A percentile compares a stretch with the other conserved stretches of the same genome.
These are phyloP conservation scores for Ophion ventricosus DNA, from an alignment of 2,888 invertebrate genomes.

Conservation along the genomic window DNA sequence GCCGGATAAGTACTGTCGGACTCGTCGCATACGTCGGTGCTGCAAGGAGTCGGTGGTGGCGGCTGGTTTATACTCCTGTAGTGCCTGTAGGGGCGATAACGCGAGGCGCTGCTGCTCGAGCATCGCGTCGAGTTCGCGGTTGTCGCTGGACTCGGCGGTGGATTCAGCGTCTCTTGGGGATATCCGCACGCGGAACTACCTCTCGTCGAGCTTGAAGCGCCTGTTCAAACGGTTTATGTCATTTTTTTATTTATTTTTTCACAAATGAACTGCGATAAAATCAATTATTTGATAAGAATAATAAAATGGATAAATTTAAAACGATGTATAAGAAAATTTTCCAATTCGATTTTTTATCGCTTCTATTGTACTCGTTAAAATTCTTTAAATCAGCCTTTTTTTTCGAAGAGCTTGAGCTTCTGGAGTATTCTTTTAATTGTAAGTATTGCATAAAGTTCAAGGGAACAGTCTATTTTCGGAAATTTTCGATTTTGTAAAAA, in stretches of 20 bases:
- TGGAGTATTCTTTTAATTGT: no score
- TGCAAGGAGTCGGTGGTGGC: conserved; percentile 97
- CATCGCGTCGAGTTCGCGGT: conserved; percentile 86
- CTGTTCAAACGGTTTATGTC: conserved; percentile 72
- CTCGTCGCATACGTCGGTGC: conserved; percentile 96
- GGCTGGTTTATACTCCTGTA: conserved; percentile 91
- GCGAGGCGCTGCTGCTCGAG: conserved; percentile 85
- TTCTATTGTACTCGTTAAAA: no score
- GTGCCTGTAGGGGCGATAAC: conserved; percentile 90
- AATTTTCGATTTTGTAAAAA: no score
- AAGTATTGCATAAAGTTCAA: no score
- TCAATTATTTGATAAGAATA: no score
- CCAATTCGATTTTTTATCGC: no score
- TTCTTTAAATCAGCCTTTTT: no score
- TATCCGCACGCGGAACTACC: conserved; percentile 87
- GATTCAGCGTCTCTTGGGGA: conserved; percentile 94
- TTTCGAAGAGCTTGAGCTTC: no score
- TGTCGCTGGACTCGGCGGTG: conserved; percentile 95
- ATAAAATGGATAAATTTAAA: no score
- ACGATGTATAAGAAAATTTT: no score
- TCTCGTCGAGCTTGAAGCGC: conserved; percentile 88
- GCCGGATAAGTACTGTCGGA: conserved; percentile 90
- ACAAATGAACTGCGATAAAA: not conserved
- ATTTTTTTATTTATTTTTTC: not conserved
- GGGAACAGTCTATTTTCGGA: no score